Evolutionary conservation across 2,113 vertebrate genomes (phyloP).

Genomic region (Phaetusa simplex): DNA sequence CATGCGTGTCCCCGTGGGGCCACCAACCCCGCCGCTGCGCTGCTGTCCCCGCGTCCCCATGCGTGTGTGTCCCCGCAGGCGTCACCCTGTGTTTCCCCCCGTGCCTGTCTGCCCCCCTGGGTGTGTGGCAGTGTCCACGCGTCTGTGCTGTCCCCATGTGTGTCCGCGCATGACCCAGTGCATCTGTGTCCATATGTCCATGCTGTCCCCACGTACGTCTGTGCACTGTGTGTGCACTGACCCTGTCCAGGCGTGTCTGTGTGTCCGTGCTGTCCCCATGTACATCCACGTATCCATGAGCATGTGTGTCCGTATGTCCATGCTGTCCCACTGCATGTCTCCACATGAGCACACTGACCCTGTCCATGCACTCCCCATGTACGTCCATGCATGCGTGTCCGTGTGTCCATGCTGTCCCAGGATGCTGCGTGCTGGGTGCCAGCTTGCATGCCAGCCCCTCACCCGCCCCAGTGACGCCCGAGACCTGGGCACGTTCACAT

Average conservation of each 20-base stretch:
- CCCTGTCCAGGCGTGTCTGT: neutral
- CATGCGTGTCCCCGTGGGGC: neutral
- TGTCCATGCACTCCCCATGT: neutral
- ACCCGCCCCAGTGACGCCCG: neutral
- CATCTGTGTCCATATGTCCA: neutral
- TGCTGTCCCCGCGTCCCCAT: neutral
- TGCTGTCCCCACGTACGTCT: neutral
- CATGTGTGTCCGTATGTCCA: neutral
- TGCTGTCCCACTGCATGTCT: neutral
- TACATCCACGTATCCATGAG: neutral
- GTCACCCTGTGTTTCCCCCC: too few relatives aligned
- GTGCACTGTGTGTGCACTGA: neutral
- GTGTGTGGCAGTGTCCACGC: too few relatives aligned
- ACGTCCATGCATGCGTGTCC: rapidly evolving
- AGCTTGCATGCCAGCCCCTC: neutral
- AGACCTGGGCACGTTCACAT: constrained; percentile 8
- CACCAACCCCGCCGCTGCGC: neutral
- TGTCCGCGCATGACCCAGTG: neutral
- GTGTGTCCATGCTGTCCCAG: rapidly evolving
- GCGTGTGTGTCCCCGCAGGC: neutral
- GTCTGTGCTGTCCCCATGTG: neutral
- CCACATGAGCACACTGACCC: too few relatives aligned
- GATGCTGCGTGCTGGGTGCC: rapidly evolving
- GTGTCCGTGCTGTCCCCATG: neutral
- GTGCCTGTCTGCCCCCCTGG: neutral